Evolutionary conservation across 35 echinoderm and acorn worm genomes (phyloP).

Genomic region (Ptychodera flava): DNA sequence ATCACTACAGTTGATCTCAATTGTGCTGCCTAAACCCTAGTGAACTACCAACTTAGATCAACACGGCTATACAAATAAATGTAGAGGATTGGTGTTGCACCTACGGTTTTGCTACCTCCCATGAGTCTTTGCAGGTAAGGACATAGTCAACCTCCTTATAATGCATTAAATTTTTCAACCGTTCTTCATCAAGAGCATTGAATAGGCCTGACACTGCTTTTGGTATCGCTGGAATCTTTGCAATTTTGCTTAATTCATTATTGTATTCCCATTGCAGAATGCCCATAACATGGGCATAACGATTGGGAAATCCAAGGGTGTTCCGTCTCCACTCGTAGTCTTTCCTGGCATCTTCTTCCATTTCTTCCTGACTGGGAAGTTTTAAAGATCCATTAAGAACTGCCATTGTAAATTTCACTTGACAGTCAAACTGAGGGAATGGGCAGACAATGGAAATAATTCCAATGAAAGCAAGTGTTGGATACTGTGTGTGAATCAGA

Average conservation of each 20-base stretch:
- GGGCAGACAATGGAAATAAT: conserved; percentile 48
- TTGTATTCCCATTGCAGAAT: conserved; percentile 65
- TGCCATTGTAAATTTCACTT: conserved; percentile 41
- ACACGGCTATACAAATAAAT: too few species aligned
- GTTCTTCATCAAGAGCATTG: conserved; percentile 4
- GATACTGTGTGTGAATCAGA: conserved; percentile 47
- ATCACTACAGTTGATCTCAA: too few species aligned
- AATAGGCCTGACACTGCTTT: conserved; percentile 46
- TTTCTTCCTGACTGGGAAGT: conserved; percentile 56
- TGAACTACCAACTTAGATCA: too few species aligned
- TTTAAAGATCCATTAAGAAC: conserved; percentile 49
- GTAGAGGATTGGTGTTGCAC: too few species aligned
- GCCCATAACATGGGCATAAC: conserved; percentile 61
- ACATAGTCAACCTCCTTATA: conserved; percentile 60
- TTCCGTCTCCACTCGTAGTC: conserved; percentile 30
- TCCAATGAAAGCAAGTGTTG: conserved; percentile 64
- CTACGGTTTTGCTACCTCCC: too few species aligned
- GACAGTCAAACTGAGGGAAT: conserved; percentile 55
- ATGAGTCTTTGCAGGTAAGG: too few species aligned
- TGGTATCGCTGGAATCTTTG: conserved; percentile 3
- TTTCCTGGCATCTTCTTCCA: conserved; percentile 41
- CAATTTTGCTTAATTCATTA: conserved; percentile 25
- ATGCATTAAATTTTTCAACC: conserved; percentile 17
- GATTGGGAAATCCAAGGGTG: conserved; percentile 23
- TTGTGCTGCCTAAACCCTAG: too few species aligned